Evolutionary conservation across 2,113 vertebrate genomes (phyloP), one percentile per base, ranked within the genome.

Genomic region (Scomber japonicus): DNA sequence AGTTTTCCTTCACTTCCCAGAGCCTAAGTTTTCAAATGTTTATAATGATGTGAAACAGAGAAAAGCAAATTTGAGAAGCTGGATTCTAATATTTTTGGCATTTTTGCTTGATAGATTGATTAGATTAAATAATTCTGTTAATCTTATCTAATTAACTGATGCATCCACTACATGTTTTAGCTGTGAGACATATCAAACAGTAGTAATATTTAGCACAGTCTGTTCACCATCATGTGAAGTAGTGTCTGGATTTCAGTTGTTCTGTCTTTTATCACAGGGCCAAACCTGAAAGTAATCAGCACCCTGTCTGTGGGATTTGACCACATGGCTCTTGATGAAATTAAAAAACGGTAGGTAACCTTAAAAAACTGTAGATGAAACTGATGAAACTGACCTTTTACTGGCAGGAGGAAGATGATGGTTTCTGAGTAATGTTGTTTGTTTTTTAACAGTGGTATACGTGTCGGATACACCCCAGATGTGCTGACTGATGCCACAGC

Each of bases 381-480:
- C 8, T 5, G 15, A 21, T 31, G 15, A 35, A 48, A 54, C 2
- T 27, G 2, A 24, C 15, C 24, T 12, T 51, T 2, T 5, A 44
- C 2, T 21, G 5, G 0, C 3, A 56, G 13, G 7, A 11, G 9
- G 3, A 35, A 3, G 6, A 48, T 2, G n/a, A 1, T 17, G 10
- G 11, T 53, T 11, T 2, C 31, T 59, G 4, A 49, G 6, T 63
- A 14, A 6, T 31, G 27, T 24, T 14, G 30, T 51, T 45, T 76
- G 2, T 71, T 71, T 40, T 49, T 45, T 16, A 11, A 27, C 86
- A 96, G 95, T 8, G 93, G 94, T 0, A 95, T 96, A 74, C 87
- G 95, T 57, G 92, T 96, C n/a, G 96, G 96, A 68, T 90, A 92
- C 88, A 95, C 93, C 6, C 93, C 95, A 0, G 93, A 93, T 12